Conservation (phyloP, 1,140 invertebrate genomes). For the Pteromalus puparum region DNA sequence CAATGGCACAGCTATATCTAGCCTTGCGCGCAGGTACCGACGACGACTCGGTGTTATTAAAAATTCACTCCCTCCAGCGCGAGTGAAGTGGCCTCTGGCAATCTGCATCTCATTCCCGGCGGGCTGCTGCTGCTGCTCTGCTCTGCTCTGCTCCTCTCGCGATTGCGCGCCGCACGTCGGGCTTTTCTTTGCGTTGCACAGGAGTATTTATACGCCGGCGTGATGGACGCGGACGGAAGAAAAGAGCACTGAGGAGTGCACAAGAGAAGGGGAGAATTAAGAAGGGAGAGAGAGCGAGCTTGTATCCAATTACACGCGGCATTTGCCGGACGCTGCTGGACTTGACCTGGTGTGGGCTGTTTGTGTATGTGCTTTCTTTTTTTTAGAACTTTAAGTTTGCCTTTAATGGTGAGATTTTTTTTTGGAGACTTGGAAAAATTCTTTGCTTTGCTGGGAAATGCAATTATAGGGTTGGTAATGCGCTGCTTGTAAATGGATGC, state of each 20-base stretch:
- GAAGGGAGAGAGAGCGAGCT: constrained; percentile 49
- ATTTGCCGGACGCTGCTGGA: constrained; percentile 51
- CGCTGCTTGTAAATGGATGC: no score
- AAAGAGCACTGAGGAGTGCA: not conserved
- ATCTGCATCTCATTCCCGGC: constrained; percentile 75
- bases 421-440: not conserved
- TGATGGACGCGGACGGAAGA: constrained; percentile 12
- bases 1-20: constrained; percentile 61
- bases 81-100: constrained; percentile 74
- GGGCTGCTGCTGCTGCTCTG: constrained; percentile 32
- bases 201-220: constrained; percentile 37
- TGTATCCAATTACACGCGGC: constrained; percentile 66
- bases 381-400: not conserved
- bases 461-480: not conserved
- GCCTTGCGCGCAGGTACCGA: not conserved
- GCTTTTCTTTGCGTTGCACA: constrained; percentile 13
- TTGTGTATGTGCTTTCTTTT: no score
- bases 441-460: not conserved
- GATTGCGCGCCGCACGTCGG: constrained; percentile 34
- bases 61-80: constrained; percentile 72
- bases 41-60: constrained; percentile 70
- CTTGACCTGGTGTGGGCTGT: not conserved
- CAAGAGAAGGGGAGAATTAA: constrained; percentile 41
- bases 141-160: not conserved
- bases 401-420: not conserved